Conservation (phyloP, 2,888 invertebrate species). For the Opisthograptis luteolata region DNA sequence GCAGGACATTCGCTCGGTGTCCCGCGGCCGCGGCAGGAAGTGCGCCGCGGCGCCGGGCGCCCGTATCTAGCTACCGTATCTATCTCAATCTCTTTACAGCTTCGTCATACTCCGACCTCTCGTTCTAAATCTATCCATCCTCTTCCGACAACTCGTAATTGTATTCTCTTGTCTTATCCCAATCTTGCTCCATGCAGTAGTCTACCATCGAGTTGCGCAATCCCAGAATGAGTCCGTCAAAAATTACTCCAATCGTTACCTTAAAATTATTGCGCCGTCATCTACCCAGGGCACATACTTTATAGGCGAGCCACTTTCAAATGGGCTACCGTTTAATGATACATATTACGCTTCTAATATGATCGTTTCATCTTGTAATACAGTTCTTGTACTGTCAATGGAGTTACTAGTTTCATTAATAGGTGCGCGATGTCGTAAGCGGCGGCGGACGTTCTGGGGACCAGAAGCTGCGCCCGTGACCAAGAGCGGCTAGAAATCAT, state of each 20-base stretch:
- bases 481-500: conserved; percentile 78
- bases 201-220: conserved; percentile 68
- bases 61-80: conserved; percentile 78
- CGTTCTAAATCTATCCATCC: conserved; percentile 56
- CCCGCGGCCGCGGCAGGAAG: conserved; percentile 67
- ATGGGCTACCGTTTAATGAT: conserved; percentile 71
- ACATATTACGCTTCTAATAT: conserved; percentile 47
- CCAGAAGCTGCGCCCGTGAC: conserved; percentile 59
- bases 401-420: conserved; percentile 24
- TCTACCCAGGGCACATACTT: conserved; percentile 50
- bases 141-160: conserved; percentile 51
- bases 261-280: conserved; percentile 66
- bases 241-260: conserved; percentile 74
- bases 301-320: conserved; percentile 52
- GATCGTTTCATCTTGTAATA: conserved; percentile 40
- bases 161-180: conserved; percentile 53
- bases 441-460: conserved; percentile 36
- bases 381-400: conserved; percentile 30
- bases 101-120: conserved; percentile 62
- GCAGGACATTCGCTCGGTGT: conserved; percentile 51
- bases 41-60: conserved; percentile 65
- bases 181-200: conserved; percentile 54
- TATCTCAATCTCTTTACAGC: conserved; percentile 71
- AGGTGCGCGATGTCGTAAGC: conserved; percentile 33
- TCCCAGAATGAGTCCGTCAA: conserved; percentile 61